These are phyloP conservation scores for Liposcelis brunnea DNA, from an alignment of 2,888 invertebrate genomes.

Conservation along the genomic window DNA sequence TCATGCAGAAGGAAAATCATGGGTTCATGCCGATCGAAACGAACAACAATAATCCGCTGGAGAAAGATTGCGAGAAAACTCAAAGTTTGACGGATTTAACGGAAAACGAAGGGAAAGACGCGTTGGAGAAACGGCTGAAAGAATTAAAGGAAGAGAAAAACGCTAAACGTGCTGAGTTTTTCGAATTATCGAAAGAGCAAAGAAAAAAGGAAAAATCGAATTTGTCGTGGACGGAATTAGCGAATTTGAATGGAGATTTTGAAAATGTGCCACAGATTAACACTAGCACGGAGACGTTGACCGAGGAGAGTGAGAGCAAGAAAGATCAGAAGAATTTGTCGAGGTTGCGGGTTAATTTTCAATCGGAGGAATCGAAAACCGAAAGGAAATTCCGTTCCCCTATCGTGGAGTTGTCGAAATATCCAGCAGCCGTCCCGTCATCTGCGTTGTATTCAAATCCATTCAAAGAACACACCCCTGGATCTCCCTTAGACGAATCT, in stretches of 20 bases:
- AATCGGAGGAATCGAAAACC: slow-evolving; percentile 22
- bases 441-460: slow-evolving; percentile 16
- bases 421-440: slow-evolving; percentile 14
- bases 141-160: slow-evolving; percentile 2
- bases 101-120: slow-evolving; percentile 22
- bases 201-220: not conserved
- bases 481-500: slow-evolving; percentile 28
- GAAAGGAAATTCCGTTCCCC: slow-evolving; percentile 20
- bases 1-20: slow-evolving; percentile 44
- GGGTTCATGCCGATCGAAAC: slow-evolving; percentile 16
- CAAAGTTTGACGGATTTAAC: slow-evolving; percentile 41
- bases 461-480: slow-evolving; percentile 14
- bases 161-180: slow-evolving; percentile 1
- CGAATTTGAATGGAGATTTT: not conserved
- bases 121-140: slow-evolving; percentile 6
- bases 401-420: slow-evolving; percentile 15
- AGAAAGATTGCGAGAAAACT: slow-evolving; percentile 38
- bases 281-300: slow-evolving; percentile 24
- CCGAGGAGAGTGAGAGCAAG: slow-evolving; percentile 18
- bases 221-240: not conserved
- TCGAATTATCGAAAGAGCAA: not conserved
- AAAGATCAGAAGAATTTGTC: not conserved
- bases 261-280: slow-evolving; percentile 7
- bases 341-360: slow-evolving; percentile 17
- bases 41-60: slow-evolving; percentile 32